A percentile compares a stretch with the other conserved stretches of the same genome.
Conservation (phyloP, 2,113 vertebrate species). For the Ondatra zibethicus region DNA sequence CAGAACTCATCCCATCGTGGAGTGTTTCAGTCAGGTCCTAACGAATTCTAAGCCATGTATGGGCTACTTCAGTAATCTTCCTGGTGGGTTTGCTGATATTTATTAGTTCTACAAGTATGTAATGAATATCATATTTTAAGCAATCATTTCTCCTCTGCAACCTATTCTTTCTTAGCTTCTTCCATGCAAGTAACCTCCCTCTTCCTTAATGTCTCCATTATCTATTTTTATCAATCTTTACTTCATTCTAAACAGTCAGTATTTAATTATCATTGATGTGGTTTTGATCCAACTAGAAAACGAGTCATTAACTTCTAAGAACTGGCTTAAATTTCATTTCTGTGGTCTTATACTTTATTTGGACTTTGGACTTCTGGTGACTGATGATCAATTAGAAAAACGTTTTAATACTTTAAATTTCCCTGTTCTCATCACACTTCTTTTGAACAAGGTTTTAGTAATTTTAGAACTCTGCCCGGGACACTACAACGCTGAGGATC, state of each 20-base stretch:
- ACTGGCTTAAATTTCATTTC: not conserved
- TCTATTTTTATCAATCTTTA: conserved; percentile 33
- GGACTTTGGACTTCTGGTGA: not conserved
- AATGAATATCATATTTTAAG: not conserved
- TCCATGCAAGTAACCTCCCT: not conserved
- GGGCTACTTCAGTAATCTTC: not conserved
- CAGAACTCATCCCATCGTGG: not conserved
- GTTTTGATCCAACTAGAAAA: conserved; percentile 15
- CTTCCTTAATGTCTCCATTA: not conserved
- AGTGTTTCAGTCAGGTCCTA: not conserved
- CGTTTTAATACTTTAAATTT: not conserved
- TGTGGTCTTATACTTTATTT: not conserved
- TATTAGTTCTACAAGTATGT: not conserved
- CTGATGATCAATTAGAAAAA: not conserved
- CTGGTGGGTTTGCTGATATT: not conserved
- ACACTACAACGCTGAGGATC: not conserved
- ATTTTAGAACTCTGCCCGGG: not conserved
- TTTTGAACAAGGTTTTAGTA: conserved; percentile 25
- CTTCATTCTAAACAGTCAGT: conserved; percentile 1
- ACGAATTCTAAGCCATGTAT: not conserved
- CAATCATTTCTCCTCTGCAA: not conserved
- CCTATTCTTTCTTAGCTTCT: not conserved
- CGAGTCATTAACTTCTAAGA: not conserved
- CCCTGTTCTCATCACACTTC: not conserved
- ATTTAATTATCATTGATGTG: conserved; percentile 12